Percentiles rank a stretch among this genome's conserved stretches.
phyloP scores from a whole-genome alignment of 2,797 vertebrate genomes.

The Perodicticus potto region DNA sequence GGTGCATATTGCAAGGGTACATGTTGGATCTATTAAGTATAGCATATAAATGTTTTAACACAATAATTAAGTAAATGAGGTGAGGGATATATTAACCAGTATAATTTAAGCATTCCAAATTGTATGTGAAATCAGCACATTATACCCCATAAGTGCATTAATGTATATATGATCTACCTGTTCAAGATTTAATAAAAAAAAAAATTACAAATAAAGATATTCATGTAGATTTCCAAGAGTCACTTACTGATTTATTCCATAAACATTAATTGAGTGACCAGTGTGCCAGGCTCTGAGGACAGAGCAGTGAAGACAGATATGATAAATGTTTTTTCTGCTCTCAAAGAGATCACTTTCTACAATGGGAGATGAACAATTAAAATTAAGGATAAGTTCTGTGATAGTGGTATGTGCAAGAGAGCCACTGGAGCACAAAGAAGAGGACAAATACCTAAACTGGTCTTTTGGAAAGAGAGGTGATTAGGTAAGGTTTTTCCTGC shows the following conservation, averaged over 20 bases:
- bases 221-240: slow-evolving; percentile 23
- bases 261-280: slow-evolving; percentile 28
- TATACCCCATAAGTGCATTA: too few species aligned
- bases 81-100: too few species aligned
- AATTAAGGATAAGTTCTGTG: slow-evolving; percentile 10
- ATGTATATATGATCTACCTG: too few species aligned
- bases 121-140: too few species aligned
- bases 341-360: slow-evolving; percentile 54
- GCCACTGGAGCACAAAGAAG: background rate
- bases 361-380: background rate
- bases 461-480: slow-evolving; percentile 11
- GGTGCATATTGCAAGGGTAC: too few species aligned
- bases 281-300: background rate
- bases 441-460: background rate
- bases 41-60: too few species aligned
- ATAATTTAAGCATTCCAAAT: too few species aligned
- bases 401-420: background rate
- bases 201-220: slow-evolving; percentile 3
- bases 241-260: slow-evolving; percentile 45
- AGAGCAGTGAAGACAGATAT: slow-evolving; percentile 43
- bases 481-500: slow-evolving; percentile 11
- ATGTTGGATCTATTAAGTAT: too few species aligned
- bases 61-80: too few species aligned
- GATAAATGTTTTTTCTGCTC: background rate
- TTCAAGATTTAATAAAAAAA: too few species aligned